Evolutionary conservation across 1,140 invertebrate species (phyloP).

Genomic region (Gryllus bimaculatus): DNA sequence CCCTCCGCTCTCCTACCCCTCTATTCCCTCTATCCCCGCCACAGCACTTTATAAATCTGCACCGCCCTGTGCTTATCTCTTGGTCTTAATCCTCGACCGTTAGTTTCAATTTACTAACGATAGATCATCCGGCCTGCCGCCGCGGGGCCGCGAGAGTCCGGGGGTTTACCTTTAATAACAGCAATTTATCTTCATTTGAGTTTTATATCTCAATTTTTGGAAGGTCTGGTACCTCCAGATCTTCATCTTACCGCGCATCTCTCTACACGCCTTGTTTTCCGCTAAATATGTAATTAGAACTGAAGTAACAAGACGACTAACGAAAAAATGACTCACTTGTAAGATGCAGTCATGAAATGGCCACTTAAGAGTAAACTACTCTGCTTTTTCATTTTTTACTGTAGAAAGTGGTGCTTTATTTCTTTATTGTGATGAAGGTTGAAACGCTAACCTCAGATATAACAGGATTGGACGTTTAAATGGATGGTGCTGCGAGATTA

Average conservation of each 20-base stretch:
- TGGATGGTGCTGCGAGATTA: too few species aligned
- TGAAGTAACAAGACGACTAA: too few species aligned
- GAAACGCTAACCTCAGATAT: too few species aligned
- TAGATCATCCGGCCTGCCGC: not conserved
- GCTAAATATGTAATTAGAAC: too few species aligned
- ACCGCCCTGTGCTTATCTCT: slow-evolving; percentile 2
- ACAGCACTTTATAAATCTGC: not conserved
- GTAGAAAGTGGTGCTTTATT: too few species aligned
- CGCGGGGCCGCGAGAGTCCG: not conserved
- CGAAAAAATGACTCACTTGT: too few species aligned
- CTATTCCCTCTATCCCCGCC: not conserved
- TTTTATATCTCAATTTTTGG: slow-evolving; percentile 6
- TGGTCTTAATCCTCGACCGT: not conserved
- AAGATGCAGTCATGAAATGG: too few species aligned
- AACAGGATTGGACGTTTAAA: too few species aligned
- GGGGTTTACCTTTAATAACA: not conserved
- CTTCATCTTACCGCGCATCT: not conserved
- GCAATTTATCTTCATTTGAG: not conserved
- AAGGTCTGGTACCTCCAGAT: not conserved
- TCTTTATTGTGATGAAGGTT: too few species aligned
- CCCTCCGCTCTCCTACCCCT: too few species aligned
- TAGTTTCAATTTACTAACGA: slow-evolving; percentile 5
- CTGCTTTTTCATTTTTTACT: too few species aligned
- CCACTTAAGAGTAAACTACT: too few species aligned
- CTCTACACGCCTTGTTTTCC: not conserved